Conservation (phyloP, 2,113 vertebrate genomes). For the Anarhynchus alexandrinus region DNA sequence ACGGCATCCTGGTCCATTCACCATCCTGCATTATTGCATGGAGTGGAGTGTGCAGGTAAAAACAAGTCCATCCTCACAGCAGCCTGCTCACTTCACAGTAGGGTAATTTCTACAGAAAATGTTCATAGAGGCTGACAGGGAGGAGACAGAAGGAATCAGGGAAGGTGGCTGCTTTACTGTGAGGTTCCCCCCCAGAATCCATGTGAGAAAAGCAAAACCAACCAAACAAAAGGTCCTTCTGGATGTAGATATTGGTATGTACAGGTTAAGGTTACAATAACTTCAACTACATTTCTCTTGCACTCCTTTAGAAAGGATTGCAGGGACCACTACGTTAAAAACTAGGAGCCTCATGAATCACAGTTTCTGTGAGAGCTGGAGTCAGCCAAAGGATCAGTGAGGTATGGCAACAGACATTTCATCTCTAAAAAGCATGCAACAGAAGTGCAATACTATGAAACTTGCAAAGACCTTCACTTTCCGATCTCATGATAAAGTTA, state of each 20-base stretch:
- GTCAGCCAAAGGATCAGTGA: background rate
- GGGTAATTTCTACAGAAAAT: background rate
- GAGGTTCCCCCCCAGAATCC: background rate
- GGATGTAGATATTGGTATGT: background rate
- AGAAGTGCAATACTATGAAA: background rate
- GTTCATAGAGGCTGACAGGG: background rate
- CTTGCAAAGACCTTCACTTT: background rate
- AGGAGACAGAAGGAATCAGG: background rate
- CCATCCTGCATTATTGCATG: background rate
- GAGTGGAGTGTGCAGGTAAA: background rate
- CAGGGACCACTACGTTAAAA: background rate
- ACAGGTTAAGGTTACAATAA: background rate
- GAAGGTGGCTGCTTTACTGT: background rate
- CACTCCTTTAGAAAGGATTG: background rate
- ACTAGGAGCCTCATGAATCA: background rate
- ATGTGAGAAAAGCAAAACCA: background rate
- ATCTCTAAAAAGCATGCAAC: background rate
- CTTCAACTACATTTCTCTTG: background rate
- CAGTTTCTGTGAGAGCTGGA: background rate
- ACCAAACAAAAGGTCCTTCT: background rate
- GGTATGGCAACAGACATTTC: background rate
- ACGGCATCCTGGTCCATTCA: background rate
- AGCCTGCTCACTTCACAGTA: background rate
- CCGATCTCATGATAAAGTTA: background rate
- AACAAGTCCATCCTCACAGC: background rate